A percentile compares a stretch with the other conserved stretches of the same genome.
phyloP scores from a whole-genome alignment of 2,888 invertebrate species.

The Sesia apiformis region DNA sequence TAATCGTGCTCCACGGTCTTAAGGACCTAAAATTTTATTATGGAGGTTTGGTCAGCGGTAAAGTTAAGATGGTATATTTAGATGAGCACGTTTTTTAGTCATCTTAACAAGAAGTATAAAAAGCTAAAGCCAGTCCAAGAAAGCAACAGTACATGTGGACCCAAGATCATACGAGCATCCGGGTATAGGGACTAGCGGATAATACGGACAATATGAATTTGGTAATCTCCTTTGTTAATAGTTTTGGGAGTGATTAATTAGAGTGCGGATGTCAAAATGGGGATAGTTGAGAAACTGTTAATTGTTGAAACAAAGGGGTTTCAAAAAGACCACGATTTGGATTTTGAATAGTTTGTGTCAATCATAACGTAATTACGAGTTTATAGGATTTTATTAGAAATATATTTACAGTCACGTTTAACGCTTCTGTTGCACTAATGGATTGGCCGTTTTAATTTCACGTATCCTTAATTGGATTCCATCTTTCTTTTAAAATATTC shows the following conservation, averaged over 20 bases:
- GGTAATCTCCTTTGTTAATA: conserved; percentile 30
- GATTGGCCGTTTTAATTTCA: too few relatives aligned
- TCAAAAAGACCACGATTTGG: too few relatives aligned
- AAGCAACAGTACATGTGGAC: conserved; percentile 44
- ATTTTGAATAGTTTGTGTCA: too few relatives aligned
- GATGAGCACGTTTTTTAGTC: conserved; percentile 54
- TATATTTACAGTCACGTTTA: too few relatives aligned
- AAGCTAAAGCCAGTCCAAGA: conserved; percentile 39
- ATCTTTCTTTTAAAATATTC: too few relatives aligned
- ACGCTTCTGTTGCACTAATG: too few relatives aligned
- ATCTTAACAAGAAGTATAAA: conserved; percentile 57
- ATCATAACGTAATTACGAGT: too few relatives aligned
- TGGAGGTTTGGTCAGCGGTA: conserved; percentile 9
- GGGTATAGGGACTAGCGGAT: conserved; percentile 5
- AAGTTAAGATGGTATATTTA: conserved; percentile 22
- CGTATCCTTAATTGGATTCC: too few relatives aligned
- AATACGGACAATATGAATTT: conserved; percentile 32
- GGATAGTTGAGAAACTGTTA: background rate
- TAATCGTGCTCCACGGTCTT: too few relatives aligned
- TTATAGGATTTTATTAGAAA: too few relatives aligned
- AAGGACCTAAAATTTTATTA: too few relatives aligned
- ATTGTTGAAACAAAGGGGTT: background rate
- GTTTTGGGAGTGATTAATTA: background rate
- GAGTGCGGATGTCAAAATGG: background rate
- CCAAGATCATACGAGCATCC: conserved; percentile 35